Evolutionary conservation across 2,797 vertebrate genomes (phyloP), one percentile per base, ranked within the genome.

Genomic region (Falco berigora): DNA sequence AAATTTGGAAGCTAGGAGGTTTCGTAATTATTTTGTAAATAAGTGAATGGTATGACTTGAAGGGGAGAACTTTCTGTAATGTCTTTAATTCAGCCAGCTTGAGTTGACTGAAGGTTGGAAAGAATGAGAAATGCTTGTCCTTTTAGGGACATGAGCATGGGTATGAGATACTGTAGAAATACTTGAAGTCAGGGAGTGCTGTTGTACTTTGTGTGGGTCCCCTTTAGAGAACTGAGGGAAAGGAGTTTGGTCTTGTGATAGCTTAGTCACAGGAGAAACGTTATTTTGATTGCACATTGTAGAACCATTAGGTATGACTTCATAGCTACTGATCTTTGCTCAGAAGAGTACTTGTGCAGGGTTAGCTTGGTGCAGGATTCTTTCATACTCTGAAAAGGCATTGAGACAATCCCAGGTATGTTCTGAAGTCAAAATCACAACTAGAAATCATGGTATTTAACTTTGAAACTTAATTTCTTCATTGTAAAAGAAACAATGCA

Each of bases 261-360:
- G 16, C 42, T 94, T 83, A 86, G 59, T 90, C 84, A 95, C 44
- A 53, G 47, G 52, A 75, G 62, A 73, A 32, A 40, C 34, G 4
- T 59, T 74, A n/a, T 75, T 92, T 88, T 93, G 78, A 84, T 88
- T 90, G 52, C 27, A 21, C 15, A 8, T 40, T 87, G 62, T 96
- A 93, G 93, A 93, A 58, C 46, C 52, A 79, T 82, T 83, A 82
- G 36, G 28, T 81, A 30, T 80, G 77, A 88, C 75, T 77, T 88
- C 58, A 68, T 72, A 88, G 77, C 46, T 68, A 10, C 47, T 79
- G 86, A 78, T 86, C 79, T 94, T 95, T 90, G 86, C 83, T 95
- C 64, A 68, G 68, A 71, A 82, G 61, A 86, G 12, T 75, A 36
- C n/a, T 84, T 90, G 55, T 3, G 1, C 19, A 34, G 63, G 7